Evolutionary conservation across 2,797 vertebrate genomes (phyloP).

Genomic region (Ambastaia sidthimunki): DNA sequence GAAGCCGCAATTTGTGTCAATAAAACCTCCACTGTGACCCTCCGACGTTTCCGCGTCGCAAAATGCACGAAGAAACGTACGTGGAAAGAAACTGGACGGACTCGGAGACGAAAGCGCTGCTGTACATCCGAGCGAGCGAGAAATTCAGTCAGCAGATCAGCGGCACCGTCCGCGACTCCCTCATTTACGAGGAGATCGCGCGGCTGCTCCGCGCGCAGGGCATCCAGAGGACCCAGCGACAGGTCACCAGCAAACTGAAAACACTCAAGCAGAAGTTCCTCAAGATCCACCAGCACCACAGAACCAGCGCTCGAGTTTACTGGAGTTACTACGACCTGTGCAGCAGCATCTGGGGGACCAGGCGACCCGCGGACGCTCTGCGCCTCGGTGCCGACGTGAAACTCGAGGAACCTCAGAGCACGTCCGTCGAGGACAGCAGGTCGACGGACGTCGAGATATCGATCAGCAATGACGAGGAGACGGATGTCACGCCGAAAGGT

Average conservation of each 20-base stretch:
- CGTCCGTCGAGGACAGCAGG: slow-evolving; percentile 13
- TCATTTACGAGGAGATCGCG: slow-evolving; percentile 32
- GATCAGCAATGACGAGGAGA: slow-evolving; percentile 8
- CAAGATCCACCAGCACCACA: slow-evolving; percentile 25
- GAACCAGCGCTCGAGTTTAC: slow-evolving; percentile 16
- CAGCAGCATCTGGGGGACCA: slow-evolving; percentile 25
- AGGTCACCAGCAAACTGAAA: slow-evolving; percentile 37
- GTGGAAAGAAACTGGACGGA: slow-evolving; percentile 37
- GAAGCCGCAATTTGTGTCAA: neutral
- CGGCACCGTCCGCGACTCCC: slow-evolving; percentile 30
- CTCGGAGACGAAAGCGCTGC: slow-evolving; percentile 22
- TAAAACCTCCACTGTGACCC: neutral
- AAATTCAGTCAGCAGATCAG: slow-evolving; percentile 22
- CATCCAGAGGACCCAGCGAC: slow-evolving; percentile 17
- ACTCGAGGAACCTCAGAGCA: slow-evolving; percentile 34
- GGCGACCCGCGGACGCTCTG: neutral
- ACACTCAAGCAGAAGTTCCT: slow-evolving; percentile 35
- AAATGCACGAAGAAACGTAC: slow-evolving; percentile 29
- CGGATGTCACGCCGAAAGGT: slow-evolving; percentile 4
- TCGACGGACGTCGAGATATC: slow-evolving; percentile 4
- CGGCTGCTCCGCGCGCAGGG: slow-evolving; percentile 25
- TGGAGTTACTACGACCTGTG: slow-evolving; percentile 32
- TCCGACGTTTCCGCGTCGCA: neutral
- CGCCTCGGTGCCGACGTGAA: neutral
- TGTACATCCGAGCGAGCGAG: slow-evolving; percentile 30